Evolutionary conservation across 2,797 vertebrate species (phyloP).

Genomic region (Cossypha heuglini): DNA sequence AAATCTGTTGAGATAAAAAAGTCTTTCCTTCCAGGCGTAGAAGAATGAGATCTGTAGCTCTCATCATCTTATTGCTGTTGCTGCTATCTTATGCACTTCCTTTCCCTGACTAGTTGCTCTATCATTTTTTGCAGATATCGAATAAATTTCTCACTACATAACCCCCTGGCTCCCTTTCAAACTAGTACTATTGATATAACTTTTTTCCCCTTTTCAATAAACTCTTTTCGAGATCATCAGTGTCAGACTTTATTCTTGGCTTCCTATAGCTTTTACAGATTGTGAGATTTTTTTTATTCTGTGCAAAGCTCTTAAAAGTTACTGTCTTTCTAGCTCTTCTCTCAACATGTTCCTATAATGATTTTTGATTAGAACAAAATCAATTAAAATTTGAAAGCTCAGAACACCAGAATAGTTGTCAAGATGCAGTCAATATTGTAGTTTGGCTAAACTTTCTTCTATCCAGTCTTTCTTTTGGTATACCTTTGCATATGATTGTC

Average conservation of each 20-base stretch:
- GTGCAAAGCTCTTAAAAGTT: neutral
- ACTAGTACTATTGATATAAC: neutral
- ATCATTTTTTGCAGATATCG: neutral
- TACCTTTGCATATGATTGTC: neutral
- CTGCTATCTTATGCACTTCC: neutral
- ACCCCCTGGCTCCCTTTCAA: neutral
- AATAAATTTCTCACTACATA: neutral
- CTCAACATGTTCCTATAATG: neutral
- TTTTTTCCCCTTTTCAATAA: neutral
- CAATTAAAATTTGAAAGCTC: neutral
- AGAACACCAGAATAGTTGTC: neutral
- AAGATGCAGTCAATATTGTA: neutral
- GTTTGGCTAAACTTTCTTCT: neutral
- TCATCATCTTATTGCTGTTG: neutral
- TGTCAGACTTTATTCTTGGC: neutral
- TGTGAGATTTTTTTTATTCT: neutral
- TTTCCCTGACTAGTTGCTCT: neutral
- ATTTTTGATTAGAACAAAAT: neutral
- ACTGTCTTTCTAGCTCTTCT: neutral
- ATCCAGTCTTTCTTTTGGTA: neutral
- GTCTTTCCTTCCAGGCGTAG: neutral
- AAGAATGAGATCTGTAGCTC: neutral
- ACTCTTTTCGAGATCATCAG: neutral
- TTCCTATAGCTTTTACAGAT: neutral
- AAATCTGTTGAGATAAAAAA: neutral